Evolutionary conservation across 1,140 invertebrate genomes (phyloP).

Genomic region (Drosophila subpulchrella): DNA sequence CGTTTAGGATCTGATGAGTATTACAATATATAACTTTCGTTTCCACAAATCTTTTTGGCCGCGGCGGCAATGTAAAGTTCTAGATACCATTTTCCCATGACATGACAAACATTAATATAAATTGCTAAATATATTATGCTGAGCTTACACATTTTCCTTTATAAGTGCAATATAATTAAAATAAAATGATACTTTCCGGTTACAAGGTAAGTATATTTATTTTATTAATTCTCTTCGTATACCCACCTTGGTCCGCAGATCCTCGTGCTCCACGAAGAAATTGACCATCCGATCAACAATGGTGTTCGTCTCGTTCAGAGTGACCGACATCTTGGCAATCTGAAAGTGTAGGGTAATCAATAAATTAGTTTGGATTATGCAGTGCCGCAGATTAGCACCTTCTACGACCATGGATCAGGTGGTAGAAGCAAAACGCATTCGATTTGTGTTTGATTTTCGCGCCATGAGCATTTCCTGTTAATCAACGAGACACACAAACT

Average conservation of each 20-base stretch:
- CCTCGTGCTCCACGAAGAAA: slow-evolving; percentile 84
- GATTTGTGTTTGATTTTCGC: slow-evolving; percentile 47
- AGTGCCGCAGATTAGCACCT: slow-evolving; percentile 53
- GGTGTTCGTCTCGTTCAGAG: slow-evolving; percentile 78
- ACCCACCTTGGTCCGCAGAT: slow-evolving; percentile 77
- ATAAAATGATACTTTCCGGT: no score
- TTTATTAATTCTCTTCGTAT: not conserved
- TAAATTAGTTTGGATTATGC: slow-evolving; percentile 19
- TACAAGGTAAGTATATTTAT: not conserved
- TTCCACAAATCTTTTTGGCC: no score
- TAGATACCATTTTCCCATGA: no score
- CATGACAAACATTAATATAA: no score
- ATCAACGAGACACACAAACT: slow-evolving; percentile 50
- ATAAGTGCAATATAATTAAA: no score
- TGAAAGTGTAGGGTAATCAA: slow-evolving; percentile 37
- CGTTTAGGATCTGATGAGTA: no score
- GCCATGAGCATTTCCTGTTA: slow-evolving; percentile 44
- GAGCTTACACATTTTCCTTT: no score
- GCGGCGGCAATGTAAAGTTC: no score
- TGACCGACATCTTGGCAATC: slow-evolving; percentile 69
- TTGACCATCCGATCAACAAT: slow-evolving; percentile 83
- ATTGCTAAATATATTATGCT: no score
- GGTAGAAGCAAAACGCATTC: slow-evolving; percentile 34
- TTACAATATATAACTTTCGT: no score
- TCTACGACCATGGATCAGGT: slow-evolving; percentile 15